Evolutionary conservation across 2,797 vertebrate species (phyloP), one percentile per base, ranked within the genome.

Genomic region (Sebastes matsubarae): DNA sequence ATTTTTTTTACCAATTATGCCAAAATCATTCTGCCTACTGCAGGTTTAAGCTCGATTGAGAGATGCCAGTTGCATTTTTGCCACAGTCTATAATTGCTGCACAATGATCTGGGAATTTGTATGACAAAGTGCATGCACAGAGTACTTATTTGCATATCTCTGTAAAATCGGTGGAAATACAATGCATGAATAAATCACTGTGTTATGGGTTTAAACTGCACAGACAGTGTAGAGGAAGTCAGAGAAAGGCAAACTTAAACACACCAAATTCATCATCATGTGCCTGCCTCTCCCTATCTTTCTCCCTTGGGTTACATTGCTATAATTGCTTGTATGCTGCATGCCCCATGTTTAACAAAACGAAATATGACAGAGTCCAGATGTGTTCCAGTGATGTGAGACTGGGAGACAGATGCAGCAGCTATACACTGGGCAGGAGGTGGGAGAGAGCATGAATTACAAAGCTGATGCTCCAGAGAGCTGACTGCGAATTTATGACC

Each of bases 341-440:
- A 58, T 71, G 2, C 67, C 12, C 55, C 52, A 38, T 85, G 87
- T 87, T 86, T 46, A 79, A 84, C 65, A 59, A 76, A 83, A 93
- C 82, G 50, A 87, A 87, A 89, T 83, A 79, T 89, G 89, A 92
- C 89, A 85, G 77, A 89, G 83, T 90, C 92, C 92, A 93, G 90
- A 91, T 91, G 88, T 88, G 87, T 88, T 85, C 61, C 69, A 38
- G 72, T 70, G 87, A 85, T 78, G 42, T 25, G 72, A 77, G 66
- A 66, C 75, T 73, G 73, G 77, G 79, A 89, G 84, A 67, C 70
- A 68, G 50, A 80, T 36, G 76, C 75, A 73, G 84, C 78, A 70
- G 77, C 64, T 34, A 20, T 57, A 46, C 75, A 73, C 81, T 27
- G 77, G 86, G 68, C 63, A 65, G 46, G 70, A 63, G 46, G 22